Evolutionary conservation across 2,113 vertebrate species (phyloP).

Genomic region (Stercorarius parasiticus): DNA sequence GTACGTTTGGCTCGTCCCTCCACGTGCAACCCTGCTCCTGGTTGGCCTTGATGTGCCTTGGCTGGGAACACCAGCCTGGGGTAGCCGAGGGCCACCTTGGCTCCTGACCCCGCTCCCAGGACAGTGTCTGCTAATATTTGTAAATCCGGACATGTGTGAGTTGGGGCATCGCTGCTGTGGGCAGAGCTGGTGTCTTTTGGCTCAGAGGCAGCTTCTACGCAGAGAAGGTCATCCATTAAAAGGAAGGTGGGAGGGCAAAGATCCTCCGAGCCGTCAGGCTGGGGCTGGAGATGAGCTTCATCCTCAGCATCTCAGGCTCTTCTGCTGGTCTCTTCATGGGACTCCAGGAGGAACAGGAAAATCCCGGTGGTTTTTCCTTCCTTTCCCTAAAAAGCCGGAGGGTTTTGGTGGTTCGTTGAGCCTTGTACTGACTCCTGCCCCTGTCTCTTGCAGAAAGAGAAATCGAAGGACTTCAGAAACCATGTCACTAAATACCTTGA

Average conservation of each 20-base stretch:
- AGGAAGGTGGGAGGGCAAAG: not conserved
- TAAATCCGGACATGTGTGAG: accelerated
- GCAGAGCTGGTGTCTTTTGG: not conserved
- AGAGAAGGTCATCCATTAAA: accelerated
- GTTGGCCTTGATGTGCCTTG: not conserved
- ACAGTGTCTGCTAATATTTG: accelerated
- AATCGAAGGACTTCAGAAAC: constrained; percentile 90
- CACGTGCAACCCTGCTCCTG: accelerated
- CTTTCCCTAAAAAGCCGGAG: accelerated
- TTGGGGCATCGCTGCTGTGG: accelerated
- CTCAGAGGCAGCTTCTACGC: accelerated
- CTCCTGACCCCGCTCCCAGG: not conserved
- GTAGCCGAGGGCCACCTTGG: not conserved
- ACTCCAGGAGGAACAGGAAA: not conserved
- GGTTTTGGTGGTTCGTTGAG: not conserved
- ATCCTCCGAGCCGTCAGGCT: not conserved
- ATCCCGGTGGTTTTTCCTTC: not conserved
- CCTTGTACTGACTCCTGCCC: not conserved
- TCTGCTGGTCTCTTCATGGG: accelerated
- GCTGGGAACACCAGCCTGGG: not conserved
- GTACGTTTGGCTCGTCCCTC: constrained; percentile 5
- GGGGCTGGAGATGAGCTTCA: not conserved
- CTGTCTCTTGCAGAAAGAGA: constrained; percentile 84
- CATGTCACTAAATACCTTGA: constrained; percentile 92
- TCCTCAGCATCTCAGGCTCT: not conserved